Base-by-base conservation (phyloP, 2,888 invertebrate species). In the Linyphia triangularis region DNA sequence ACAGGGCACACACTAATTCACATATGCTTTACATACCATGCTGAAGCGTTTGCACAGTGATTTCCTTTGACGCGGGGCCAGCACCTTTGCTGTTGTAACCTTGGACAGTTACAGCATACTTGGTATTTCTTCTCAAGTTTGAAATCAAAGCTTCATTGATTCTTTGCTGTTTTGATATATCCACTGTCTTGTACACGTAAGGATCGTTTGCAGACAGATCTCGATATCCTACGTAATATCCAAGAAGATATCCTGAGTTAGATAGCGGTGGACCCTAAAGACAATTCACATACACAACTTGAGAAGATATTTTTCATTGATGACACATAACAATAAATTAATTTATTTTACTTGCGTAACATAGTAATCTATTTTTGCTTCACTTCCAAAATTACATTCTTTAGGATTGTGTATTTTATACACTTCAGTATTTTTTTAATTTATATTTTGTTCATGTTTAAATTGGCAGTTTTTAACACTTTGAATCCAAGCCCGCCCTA, bases 51-150 rank as follows among this genome's bases (percentile, higher is more conserved):
- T 89, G 89, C 0, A 89, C 84, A 28, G 85, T 73, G 16, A 89
- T 67, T 67, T 89, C 89, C 43, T 89, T 89, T 3, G 89, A 84
- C 6, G 84, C 73, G 9, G 89, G 89, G 0, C 89, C 89, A 1
- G 89, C 84, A 10, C 89, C 89, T 75, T 89, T 89, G 24, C 89
- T 89, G 19, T 89, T 89, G 40, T 79, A 84, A 19, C 84, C 84
- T 67, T 89, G 89, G 6, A 89, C 89, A n/a, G 89, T 89, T 19
- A 89, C 72, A 0, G 91, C 91, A 90, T 93, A 93, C 79, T 92
- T 91, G 2, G 89, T 89, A 43, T 84, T 79, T 61, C 79, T 78
- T 40, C 70, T 72, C 10, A 89, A 59, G 65, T 89, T 84, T 10
- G 84, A 70, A 22, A 89, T 84, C 3, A 92, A 22, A n/a, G 73